Base-by-base conservation (phyloP, 2,888 invertebrate genomes). In the Nezara viridula region DNA sequence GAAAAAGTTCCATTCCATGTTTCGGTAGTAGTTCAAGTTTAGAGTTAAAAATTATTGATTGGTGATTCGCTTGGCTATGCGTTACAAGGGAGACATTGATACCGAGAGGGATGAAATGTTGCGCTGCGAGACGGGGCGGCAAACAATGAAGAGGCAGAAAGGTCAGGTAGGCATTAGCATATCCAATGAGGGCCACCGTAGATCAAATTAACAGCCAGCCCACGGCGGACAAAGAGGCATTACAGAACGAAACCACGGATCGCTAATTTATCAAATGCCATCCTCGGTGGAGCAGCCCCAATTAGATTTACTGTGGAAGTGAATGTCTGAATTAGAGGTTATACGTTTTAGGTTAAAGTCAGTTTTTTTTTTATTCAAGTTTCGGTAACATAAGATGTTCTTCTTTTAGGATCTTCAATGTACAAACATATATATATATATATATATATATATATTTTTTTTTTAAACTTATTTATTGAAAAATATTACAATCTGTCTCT, bases 171-270 rank as follows among this genome's bases (percentile, higher is more conserved):
- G 37, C 7, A 73, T 73, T 73, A 73, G 66, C 66, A 73, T 73
- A 73, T 73, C 66, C 60, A 60, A 60, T 60, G 66, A 73, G 37
- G 32, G 19, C 32, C 32, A 19, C 32, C 66, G 66, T 73, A 73
- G 66, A 73, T 73, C 19, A 73, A 73, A 73, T 73, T 73, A 73
- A 73, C 66, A 73, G 66, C 66, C 66, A 73, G 6, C 6, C 66
- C 66, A 19, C 1, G 66, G 37, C 6, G 66, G 66, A 37, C 66
- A 37, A 73, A 73, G 66, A 37, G 66, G 9, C 66, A 73, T 73
- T 73, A 73, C 19, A 21, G 21, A 73, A 73, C 66, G 66, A 73
- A 73, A 73, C 66, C 66, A 73, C 66, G 66, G 66, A 73, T 73
- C 21, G 32, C 37, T 73, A 73, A 73, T 73, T 73, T 73, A 73